Base-by-base conservation (phyloP, 1,140 invertebrate species). In the Drosophila neocordata region DNA sequence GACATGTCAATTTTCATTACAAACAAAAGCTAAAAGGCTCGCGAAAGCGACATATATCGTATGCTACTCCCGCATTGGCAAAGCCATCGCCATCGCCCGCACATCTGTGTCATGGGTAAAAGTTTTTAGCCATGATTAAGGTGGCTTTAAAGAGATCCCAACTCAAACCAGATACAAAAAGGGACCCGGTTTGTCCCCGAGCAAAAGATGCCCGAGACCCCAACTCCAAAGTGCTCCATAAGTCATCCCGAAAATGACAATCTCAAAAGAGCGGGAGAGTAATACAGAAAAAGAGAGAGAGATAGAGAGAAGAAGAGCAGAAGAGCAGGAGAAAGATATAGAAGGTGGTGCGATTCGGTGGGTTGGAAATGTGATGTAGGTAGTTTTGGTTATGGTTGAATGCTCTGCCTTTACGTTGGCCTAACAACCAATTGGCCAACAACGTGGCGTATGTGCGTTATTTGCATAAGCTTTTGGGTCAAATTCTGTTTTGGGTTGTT, bases 1-100 rank as follows among this genome's bases (percentile, higher is more conserved):
- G 79, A 81, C 79, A 81, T 81, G 79, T 82, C 79, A 81, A 81
- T 81, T 81, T 81, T 81, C 79, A 81, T 81, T 81, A 81, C 79
- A 82, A 81, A 81, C 78, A 81, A 81, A 81, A 73, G 69, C 78
- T 77, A 77, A 81, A 81, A 82, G 78, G 73, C 70, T 81, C 78
- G 60, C 64, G 52, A 31, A 6, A 31, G 6, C 69, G 57, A 48
- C 52, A 41, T 15, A 31, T 57, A n/a, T 9, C 65, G 35, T 59
- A 58, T 73, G 59, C 18, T 31, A 6, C 53, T 59, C 37, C 22
- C 18, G 20, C 20, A 56, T 56, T 44, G 58, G 13, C 22, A 35
- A 18, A 18, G 13, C 55, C 53, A 13, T 15, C 22, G 5, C 55
- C 6, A 24, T n/a, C 13, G 7, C 18, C 60, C 62, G 6, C n/a